A percentile compares a stretch with the other conserved stretches of the same genome.
Evolutionary conservation across 2,113 vertebrate genomes (phyloP).

Genomic region (Montifringilla adamsi): DNA sequence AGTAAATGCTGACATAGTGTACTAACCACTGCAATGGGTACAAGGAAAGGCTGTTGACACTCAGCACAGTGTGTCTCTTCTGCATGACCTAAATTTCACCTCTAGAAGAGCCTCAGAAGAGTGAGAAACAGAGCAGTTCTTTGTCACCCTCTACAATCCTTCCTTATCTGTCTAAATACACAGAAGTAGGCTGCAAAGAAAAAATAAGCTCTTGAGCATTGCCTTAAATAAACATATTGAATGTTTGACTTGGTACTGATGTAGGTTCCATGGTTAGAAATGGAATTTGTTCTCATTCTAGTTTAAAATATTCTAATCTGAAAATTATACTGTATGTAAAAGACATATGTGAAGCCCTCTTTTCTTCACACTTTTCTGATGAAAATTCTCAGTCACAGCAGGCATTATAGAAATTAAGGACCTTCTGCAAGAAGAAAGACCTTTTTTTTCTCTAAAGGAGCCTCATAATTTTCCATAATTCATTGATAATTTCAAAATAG

Average conservation of each 20-base stretch:
- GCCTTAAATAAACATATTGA: not conserved
- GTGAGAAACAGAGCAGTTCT: not conserved
- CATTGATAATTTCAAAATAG: not conserved
- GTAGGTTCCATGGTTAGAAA: not conserved
- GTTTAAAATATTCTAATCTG: not conserved
- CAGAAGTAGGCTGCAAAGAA: not conserved
- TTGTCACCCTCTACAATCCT: not conserved
- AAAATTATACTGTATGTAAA: not conserved
- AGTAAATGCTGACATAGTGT: not conserved
- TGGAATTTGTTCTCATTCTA: not conserved
- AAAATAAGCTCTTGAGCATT: not conserved
- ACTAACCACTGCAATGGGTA: not conserved
- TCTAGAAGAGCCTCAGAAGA: not conserved
- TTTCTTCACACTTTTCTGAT: not conserved
- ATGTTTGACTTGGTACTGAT: not conserved
- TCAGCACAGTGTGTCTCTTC: not conserved
- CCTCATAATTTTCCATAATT: not conserved
- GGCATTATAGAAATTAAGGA: not conserved
- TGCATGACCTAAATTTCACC: not conserved
- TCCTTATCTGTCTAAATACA: not conserved
- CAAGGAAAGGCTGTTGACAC: not conserved
- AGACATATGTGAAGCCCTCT: not conserved
- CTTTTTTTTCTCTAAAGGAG: not conserved
- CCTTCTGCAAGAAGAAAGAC: not conserved
- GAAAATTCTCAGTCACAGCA: not conserved